Percentiles rank a stretch among this genome's conserved stretches.
phyloP scores from a whole-genome alignment of 2,797 vertebrate genomes.

The Oreonectes daqikongensis region DNA sequence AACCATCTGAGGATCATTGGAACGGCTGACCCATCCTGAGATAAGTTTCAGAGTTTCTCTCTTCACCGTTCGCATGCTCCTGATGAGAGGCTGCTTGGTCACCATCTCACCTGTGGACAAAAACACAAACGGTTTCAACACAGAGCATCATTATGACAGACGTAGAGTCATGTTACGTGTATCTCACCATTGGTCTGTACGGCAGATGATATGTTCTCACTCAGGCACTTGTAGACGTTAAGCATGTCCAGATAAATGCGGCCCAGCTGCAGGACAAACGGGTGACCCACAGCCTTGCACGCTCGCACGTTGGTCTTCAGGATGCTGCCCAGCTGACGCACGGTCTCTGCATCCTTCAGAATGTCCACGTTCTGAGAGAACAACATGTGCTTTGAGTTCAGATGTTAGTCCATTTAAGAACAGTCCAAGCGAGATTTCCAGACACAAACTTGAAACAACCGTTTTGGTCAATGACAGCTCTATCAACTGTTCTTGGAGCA shows the following conservation, averaged over 20 bases:
- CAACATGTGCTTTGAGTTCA: slow-evolving; percentile 4
- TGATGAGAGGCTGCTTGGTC: slow-evolving; percentile 88
- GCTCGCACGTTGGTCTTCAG: slow-evolving; percentile 97
- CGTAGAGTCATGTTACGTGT: not conserved
- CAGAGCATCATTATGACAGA: not conserved
- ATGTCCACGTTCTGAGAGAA: slow-evolving; percentile 93
- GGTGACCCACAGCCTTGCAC: slow-evolving; percentile 97
- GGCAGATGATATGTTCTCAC: slow-evolving; percentile 99
- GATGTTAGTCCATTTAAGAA: too few species aligned
- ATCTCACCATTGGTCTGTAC: slow-evolving; percentile 94
- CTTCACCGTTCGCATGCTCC: slow-evolving; percentile 92
- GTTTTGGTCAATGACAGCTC: not conserved
- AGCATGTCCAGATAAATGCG: slow-evolving; percentile 99
- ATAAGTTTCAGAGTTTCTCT: slow-evolving; percentile 90
- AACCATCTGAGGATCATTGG: slow-evolving; percentile 90
- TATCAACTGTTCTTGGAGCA: not conserved
- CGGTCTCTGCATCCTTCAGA: slow-evolving; percentile 96
- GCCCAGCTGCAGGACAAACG: slow-evolving; percentile 97
- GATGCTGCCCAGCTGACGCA: slow-evolving; percentile 97
- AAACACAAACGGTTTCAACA: not conserved
- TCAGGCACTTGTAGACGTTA: slow-evolving; percentile 99
- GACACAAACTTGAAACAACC: too few species aligned
- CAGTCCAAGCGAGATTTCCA: too few species aligned
- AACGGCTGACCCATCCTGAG: slow-evolving; percentile 92
- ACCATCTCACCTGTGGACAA: slow-evolving; percentile 85